Base-by-base conservation (phyloP, 2,888 invertebrate genomes). In the Ceriagrion tenellum region DNA sequence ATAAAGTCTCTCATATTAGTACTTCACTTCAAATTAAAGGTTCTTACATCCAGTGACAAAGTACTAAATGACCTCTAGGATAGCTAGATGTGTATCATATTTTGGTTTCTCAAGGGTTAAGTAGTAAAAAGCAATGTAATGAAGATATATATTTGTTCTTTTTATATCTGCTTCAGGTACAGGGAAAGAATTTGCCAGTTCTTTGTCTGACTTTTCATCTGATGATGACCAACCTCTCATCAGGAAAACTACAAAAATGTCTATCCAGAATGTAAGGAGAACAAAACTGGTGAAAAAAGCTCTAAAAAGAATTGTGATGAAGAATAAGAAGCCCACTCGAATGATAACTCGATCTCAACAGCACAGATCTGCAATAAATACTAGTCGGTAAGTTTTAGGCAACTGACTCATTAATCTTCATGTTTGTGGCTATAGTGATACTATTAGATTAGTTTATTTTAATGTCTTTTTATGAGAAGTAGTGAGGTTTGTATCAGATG, bases 161-260 rank as follows among this genome's bases (percentile, higher is more conserved):
- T 74, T 40, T 69, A 35, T 30, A 69, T n/a, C 30, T 8, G 16
- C 20, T 69, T 74, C 0, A 93, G 93, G 47, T n/a, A 10, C 47
- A 13, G 93, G 59, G 1, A 95, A 95, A 88, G 95, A 81, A 20
- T 95, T 96, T 95, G 96, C 95, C 47, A 96, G 96, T 88, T 96
- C 96, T 18, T 88, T 96, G n/a, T 96, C 96, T 35, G 97, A 97
- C 95, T 97, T 97, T 96, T 97, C 97, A 16, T 97, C 97, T 0
- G 97, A 97, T 95, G 97, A 97, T 96, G 97, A 97, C 96, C 97
- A 97, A 96, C 97, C 97, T 1, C 96, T 97, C 89, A 96, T 95
- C 95, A 96, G 95, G 95, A 96, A 95, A 95, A 95, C 95, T 35
- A 95, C 95, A 26, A 93, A 93, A 93, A 93, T 93, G 18, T 93